Percentiles rank a stretch among this genome's conserved stretches.
Conservation (phyloP, 1,140 invertebrate genomes). For the Drosophila varians region DNA sequence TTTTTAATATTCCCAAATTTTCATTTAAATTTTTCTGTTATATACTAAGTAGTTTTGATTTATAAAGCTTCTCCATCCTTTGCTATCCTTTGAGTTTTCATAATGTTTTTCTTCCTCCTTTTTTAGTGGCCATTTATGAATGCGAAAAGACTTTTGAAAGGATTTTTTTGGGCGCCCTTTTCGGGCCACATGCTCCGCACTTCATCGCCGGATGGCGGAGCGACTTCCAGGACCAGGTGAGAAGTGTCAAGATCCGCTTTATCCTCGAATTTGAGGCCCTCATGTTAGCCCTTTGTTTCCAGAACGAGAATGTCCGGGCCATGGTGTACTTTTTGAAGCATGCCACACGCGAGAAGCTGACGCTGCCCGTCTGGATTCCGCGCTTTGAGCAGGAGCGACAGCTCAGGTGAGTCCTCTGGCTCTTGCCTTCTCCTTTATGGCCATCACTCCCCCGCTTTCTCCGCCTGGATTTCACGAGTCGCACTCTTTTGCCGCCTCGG, state of each 20-base stretch:
- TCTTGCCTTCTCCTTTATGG: neutral
- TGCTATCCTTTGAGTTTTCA: neutral
- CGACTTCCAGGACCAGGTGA: slow-evolving; percentile 88
- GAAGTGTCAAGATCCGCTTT: neutral
- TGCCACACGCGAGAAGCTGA: slow-evolving; percentile 84
- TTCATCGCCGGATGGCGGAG: slow-evolving; percentile 93
- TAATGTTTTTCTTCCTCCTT: neutral
- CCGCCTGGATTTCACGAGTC: slow-evolving; percentile 20
- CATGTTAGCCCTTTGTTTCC: slow-evolving; percentile 33
- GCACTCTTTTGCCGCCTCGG: slow-evolving; percentile 27
- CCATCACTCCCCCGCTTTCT: slow-evolving; percentile 16
- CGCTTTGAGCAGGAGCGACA: slow-evolving; percentile 74
- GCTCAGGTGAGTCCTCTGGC: slow-evolving; percentile 66
- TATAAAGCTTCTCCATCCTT: neutral
- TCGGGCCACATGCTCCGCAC: slow-evolving; percentile 90
- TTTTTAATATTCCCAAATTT: neutral
- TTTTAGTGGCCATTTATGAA: slow-evolving; percentile 87
- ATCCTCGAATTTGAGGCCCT: neutral
- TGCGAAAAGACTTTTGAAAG: slow-evolving; percentile 92
- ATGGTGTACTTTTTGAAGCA: slow-evolving; percentile 91
- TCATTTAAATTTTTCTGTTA: neutral
- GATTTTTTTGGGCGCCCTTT: slow-evolving; percentile 90
- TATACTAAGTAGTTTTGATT: neutral
- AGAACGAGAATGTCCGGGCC: slow-evolving; percentile 90
- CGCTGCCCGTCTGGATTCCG: slow-evolving; percentile 76